phyloP scores from a whole-genome alignment of 2,888 invertebrate species.

The Clusia tigrina region DNA sequence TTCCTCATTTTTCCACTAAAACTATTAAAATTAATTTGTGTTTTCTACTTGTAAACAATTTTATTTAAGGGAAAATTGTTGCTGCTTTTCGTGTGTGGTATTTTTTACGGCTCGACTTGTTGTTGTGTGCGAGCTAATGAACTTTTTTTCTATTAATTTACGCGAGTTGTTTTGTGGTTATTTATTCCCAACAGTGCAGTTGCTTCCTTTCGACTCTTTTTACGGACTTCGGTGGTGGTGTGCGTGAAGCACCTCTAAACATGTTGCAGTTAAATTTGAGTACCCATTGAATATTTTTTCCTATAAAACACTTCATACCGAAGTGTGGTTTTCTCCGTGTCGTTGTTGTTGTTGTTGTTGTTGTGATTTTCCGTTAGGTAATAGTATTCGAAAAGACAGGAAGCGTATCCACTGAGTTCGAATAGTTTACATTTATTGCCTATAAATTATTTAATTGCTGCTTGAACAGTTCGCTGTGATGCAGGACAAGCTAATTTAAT shows the following conservation, averaged over 20 bases:
- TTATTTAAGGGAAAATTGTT: neutral
- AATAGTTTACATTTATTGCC: too few species aligned
- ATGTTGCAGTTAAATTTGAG: neutral
- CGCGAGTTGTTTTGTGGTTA: too few species aligned
- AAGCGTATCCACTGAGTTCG: too few species aligned
- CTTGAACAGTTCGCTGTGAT: too few species aligned
- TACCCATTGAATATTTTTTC: neutral
- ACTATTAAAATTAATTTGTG: constrained; percentile 15
- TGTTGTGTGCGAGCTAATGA: neutral
- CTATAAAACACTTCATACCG: neutral
- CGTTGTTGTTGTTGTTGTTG: neutral
- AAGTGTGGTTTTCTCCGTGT: neutral
- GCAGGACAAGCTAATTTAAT: too few species aligned
- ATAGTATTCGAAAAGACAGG: too few species aligned
- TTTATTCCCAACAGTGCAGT: too few species aligned
- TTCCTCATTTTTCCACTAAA: constrained; percentile 1
- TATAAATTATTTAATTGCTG: too few species aligned
- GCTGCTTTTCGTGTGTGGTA: neutral
- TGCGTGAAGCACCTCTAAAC: too few species aligned
- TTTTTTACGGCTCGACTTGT: neutral
- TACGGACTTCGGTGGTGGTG: too few species aligned
- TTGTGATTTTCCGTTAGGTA: neutral
- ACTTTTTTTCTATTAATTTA: constrained; percentile 1
- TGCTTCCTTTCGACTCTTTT: too few species aligned
- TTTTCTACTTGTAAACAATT: constrained; percentile 3